Evolutionary conservation across 2,888 invertebrate species (phyloP).

Genomic region (Panzeria rudis): DNA sequence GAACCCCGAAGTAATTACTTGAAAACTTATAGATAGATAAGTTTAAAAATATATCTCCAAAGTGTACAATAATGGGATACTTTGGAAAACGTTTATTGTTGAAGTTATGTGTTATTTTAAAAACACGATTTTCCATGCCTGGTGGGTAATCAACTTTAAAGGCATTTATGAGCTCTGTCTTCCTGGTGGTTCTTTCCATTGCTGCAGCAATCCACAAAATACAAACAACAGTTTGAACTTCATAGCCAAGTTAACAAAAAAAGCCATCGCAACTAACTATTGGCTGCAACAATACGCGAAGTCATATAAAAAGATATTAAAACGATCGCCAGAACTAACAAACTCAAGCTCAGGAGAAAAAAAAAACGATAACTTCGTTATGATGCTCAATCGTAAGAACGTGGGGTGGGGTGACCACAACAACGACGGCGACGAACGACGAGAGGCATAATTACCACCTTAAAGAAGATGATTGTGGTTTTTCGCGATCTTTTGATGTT

Average conservation of each 20-base stretch:
- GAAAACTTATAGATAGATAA: too few relatives aligned
- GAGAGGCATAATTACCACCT: slow-evolving; percentile 82
- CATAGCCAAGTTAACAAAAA: background rate
- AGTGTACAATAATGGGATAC: too few relatives aligned
- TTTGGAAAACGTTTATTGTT: too few relatives aligned
- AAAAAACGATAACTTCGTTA: slow-evolving; percentile 4
- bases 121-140: background rate
- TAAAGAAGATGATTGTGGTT: slow-evolving; percentile 82
- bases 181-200: slow-evolving; percentile 39
- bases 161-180: slow-evolving; percentile 43
- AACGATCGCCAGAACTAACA: slow-evolving; percentile 63
- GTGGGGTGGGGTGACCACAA: background rate
- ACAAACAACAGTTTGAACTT: slow-evolving; percentile 8
- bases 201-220: slow-evolving; percentile 9
- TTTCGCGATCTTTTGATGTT: slow-evolving; percentile 79
- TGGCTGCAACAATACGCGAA: slow-evolving; percentile 61
- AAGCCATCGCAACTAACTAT: slow-evolving; percentile 4
- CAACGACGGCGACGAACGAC: slow-evolving; percentile 72
- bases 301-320: slow-evolving; percentile 47
- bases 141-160: slow-evolving; percentile 41
- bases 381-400: background rate
- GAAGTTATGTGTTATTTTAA: too few relatives aligned
- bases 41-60: too few relatives aligned
- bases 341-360: slow-evolving; percentile 20
- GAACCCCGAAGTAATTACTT: too few relatives aligned